phyloP scores from a whole-genome alignment of 2,113 vertebrate species.

The Misgurnus anguillicaudatus region DNA sequence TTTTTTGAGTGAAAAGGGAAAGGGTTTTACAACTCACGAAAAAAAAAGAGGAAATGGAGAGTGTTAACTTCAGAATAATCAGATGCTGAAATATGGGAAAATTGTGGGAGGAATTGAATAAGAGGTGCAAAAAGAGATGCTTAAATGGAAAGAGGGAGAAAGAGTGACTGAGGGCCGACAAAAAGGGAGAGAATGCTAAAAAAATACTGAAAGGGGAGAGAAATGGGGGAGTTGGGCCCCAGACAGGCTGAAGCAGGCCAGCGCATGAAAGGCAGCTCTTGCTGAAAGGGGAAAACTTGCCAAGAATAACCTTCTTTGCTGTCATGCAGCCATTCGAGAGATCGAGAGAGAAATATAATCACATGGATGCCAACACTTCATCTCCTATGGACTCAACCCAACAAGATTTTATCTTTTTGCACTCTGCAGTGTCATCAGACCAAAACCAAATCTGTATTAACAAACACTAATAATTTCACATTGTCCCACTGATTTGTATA shows the following conservation, averaged over 20 bases:
- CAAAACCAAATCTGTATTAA: conserved; percentile 23
- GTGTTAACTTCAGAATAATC: background rate
- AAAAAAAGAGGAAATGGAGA: conserved; percentile 15
- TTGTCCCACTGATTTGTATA: background rate
- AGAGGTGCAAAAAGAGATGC: conserved; percentile 48
- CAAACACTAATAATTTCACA: conserved; percentile 19
- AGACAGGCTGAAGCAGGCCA: conserved; percentile 53
- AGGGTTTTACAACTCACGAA: background rate
- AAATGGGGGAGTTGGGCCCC: conserved; percentile 32
- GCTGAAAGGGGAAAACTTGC: conserved; percentile 56
- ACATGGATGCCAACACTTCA: conserved; percentile 17
- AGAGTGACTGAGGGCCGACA: conserved; percentile 6
- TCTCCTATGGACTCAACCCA: conserved; percentile 28
- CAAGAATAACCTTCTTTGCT: conserved; percentile 65
- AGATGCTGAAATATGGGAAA: conserved; percentile 6
- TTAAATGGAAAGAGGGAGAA: conserved; percentile 22
- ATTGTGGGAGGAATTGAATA: conserved; percentile 29
- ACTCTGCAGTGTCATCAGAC: conserved; percentile 28
- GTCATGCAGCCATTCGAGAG: conserved; percentile 49
- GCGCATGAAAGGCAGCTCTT: conserved; percentile 49
- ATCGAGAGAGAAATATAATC: conserved; percentile 6
- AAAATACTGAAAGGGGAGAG: conserved; percentile 5
- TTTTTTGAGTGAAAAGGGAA: background rate
- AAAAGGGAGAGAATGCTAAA: conserved; percentile 15
- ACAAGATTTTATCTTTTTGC: conserved; percentile 1